Percentiles rank a stretch among this genome's conserved stretches.
phyloP scores from a whole-genome alignment of 1,140 invertebrate genomes.

The Zaprionus ornatus region DNA sequence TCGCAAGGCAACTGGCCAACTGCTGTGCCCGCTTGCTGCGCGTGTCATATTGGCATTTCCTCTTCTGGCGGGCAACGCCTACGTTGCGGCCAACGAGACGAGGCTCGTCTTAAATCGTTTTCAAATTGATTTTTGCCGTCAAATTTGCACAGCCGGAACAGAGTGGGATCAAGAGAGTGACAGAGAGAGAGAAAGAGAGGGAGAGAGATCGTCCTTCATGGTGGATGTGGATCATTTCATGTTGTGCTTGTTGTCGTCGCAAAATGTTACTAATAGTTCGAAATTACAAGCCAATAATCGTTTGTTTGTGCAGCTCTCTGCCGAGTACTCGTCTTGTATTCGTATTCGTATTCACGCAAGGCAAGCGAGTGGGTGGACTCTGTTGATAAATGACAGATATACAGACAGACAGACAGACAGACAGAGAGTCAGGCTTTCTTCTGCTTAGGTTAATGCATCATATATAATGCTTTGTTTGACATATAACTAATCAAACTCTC shows the following conservation, averaged over 20 bases:
- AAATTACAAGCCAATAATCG: constrained; percentile 79
- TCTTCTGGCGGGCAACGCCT: constrained; percentile 69
- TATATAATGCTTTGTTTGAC: constrained; percentile 65
- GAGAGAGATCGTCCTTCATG: constrained; percentile 7
- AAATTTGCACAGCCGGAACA: constrained; percentile 74
- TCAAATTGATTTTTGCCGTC: constrained; percentile 80
- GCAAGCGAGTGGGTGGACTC: constrained; percentile 37
- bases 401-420: background rate
- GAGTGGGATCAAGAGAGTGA: background rate
- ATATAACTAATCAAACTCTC: constrained; percentile 68
- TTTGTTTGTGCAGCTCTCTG: constrained; percentile 54
- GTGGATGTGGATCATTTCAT: constrained; percentile 46
- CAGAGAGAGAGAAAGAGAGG: background rate
- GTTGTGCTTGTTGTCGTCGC: constrained; percentile 71
- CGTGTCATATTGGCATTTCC: constrained; percentile 82
- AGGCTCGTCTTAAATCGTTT: constrained; percentile 71
- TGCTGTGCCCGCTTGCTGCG: constrained; percentile 47
- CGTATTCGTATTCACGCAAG: constrained; percentile 33
- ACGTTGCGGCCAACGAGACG: constrained; percentile 32
- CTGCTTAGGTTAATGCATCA: constrained; percentile 48
- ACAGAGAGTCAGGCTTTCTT: constrained; percentile 23
- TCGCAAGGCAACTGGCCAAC: constrained; percentile 18
- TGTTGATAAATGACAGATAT: constrained; percentile 41
- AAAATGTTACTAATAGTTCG: constrained; percentile 79
- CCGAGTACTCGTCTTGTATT: background rate